phyloP scores from a whole-genome alignment of 2,113 vertebrate genomes.

The Taurulus bubalis region DNA sequence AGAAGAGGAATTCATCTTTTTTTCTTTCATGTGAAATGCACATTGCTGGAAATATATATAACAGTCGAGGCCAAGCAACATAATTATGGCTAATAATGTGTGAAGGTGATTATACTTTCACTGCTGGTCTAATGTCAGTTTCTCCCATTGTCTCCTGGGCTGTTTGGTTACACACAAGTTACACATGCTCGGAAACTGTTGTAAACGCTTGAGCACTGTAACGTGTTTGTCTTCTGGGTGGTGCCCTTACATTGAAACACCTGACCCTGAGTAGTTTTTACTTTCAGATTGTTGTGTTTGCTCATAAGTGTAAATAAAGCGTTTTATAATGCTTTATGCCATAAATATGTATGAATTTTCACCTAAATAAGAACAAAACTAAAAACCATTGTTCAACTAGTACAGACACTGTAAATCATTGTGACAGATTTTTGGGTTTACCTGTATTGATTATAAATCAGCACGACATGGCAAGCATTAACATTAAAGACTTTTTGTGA shows the following conservation, averaged over 20 bases:
- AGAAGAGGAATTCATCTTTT: neutral
- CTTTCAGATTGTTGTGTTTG: conserved; percentile 8
- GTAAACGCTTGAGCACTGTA: conserved; percentile 30
- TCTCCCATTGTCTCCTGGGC: neutral
- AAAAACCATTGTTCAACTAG: neutral
- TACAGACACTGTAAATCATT: neutral
- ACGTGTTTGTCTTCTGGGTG: conserved; percentile 62
- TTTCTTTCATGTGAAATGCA: neutral
- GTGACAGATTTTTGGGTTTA: neutral
- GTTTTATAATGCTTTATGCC: neutral
- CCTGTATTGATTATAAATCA: conserved; percentile 27
- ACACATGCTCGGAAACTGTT: neutral
- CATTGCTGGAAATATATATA: neutral
- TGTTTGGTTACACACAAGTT: conserved; percentile 5
- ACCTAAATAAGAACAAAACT: neutral
- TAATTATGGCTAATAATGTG: conserved; percentile 15
- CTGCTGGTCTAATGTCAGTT: neutral
- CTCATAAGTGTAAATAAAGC: conserved; percentile 5
- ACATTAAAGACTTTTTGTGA: conserved; percentile 66
- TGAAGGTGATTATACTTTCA: conserved; percentile 12
- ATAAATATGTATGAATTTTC: neutral
- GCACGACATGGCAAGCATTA: conserved; percentile 25
- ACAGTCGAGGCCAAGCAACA: conserved; percentile 10
- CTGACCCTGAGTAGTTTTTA: neutral
- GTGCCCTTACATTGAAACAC: conserved; percentile 19